Base-by-base conservation (phyloP, 2,113 vertebrate species). In the Stictonetta naevosa region DNA sequence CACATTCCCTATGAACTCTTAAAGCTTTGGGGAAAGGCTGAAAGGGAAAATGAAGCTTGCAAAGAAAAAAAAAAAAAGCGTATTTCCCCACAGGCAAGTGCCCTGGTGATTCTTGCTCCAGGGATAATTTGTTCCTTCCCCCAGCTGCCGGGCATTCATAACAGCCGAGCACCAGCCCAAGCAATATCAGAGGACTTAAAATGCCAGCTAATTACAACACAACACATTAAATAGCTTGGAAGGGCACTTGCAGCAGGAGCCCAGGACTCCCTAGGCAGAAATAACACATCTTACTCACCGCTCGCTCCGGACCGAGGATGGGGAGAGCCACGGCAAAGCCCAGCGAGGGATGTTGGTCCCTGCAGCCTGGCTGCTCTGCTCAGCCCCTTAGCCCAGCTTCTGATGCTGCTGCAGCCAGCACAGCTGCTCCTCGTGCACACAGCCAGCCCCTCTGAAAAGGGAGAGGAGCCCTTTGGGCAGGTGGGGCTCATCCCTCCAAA, bases 241-340 rank as follows among this genome's bases (percentile, higher is more conserved):
- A 63, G 6, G 11, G 21, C 15, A 25, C 46, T 20, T 63, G 12
- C 62, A 88, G 56, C n/a, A 67, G 31, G 66, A 60, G 33, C 50
- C 29, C 56, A 13, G 14, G 58, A n/a, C 18, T 16, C 38, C n/a
- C 4, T 8, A 12, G 38, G 62, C 53, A 91, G 48, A 60, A 86
- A 13, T 34, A 83, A 73, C 23, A 64, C 1, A 0, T 0, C 8
- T 6, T 50, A 48, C 74, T 76, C 81, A 86, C 62, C 10, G 0
- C 18, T 21, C 0, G 0, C 36, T 64, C 20, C 1, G 0, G 0
- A 2, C 11, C 0, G 4, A 63, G 21, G 8, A 44, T 42, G 4
- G 13, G 18, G 9, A 48, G 69, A 53, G 8, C 21, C 4, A 0
- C n/a, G 0, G 0, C 36, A 78, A 9, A 19, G 19, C 4, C 10